Base-by-base conservation (phyloP, 2,797 vertebrate genomes). In the Margarornis squamiger region DNA sequence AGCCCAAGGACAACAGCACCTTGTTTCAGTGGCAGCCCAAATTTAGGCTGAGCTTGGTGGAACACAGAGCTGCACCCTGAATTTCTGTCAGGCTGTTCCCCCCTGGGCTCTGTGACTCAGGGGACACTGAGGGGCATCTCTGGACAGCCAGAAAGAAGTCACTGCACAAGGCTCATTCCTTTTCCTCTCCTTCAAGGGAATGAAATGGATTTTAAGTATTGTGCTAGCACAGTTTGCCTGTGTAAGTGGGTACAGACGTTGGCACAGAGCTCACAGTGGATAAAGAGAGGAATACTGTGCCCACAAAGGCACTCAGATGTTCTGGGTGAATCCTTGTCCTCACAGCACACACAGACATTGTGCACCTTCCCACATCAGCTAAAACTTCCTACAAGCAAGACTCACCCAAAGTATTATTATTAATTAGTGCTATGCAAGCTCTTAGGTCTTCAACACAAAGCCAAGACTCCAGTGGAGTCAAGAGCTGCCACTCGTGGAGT, bases 221-320 rank as follows among this genome's bases (percentile, higher is more conserved):
- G 74, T 78, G 41, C 58, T 43, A 22, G 23, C 52, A 76, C 0
- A 0, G 10, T 11, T 82, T 78, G 70, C 0, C 0, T 34, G 3
- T 21, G 3, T 12, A 23, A 79, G 43, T 0, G 1, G 34, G 67
- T 57, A 63, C 29, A 45, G 74, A 65, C 41, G 30, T 6, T 87
- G 85, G 85, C 67, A 65, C 41, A 62, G 78, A 91, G 54, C 34
- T 85, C 48, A 10, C 29, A 27, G 23, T 18, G 48, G n/a, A 38
- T 36, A 68, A 85, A 45, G 0, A 32, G 20, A 43, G 51, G n/a
- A 88, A 48, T 5, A 19, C 18, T 2, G 10, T 12, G 63, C 2
- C 29, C 71, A 34, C 26, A 84, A 17, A 45, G n/a, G 0, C 2
- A 30, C 7, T 24, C 48, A 88, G 41, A 45, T 11, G 7, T 75